These are phyloP conservation scores for Thamnophis elegans DNA, from an alignment of 2,797 vertebrate species.

Conservation along the genomic window DNA sequence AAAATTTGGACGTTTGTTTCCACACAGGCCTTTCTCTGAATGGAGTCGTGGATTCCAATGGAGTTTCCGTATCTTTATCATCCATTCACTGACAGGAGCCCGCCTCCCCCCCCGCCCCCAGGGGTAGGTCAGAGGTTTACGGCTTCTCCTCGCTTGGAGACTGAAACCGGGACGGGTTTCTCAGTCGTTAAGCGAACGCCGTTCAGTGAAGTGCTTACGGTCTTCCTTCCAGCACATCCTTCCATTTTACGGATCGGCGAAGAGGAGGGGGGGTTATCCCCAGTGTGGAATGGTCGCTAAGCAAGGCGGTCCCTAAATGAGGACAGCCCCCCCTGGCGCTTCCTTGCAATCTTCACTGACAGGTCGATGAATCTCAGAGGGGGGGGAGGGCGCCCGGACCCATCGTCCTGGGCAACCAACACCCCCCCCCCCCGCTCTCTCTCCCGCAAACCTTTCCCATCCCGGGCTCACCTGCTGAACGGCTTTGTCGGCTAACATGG, in stretches of 20 bases:
- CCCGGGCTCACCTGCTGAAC: conserved; percentile 84
- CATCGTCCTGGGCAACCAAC: background rate
- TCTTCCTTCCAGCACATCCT: background rate
- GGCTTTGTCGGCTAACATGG: conserved; percentile 90
- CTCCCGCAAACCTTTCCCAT: rapidly evolving
- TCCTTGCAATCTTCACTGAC: background rate
- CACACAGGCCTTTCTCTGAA: background rate
- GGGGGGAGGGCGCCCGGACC: background rate
- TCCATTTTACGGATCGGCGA: background rate
- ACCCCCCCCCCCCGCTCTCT: rapidly evolving
- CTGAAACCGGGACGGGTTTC: background rate
- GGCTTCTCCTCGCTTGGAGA: background rate
- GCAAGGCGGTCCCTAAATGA: background rate
- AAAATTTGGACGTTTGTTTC: background rate
- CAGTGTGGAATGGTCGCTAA: background rate
- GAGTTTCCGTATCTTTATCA: background rate
- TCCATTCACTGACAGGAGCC: background rate
- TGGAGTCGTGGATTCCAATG: background rate
- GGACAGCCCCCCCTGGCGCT: background rate
- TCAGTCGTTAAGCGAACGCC: background rate
- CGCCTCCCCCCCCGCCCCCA: too few relatives aligned
- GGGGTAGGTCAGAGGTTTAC: background rate
- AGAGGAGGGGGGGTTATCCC: background rate
- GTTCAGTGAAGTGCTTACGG: background rate
- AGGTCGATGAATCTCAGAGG: background rate